Percentiles rank a stretch among this genome's conserved stretches.
phyloP scores from a whole-genome alignment of 2,888 invertebrate genomes.

The Hetaerina titia region DNA sequence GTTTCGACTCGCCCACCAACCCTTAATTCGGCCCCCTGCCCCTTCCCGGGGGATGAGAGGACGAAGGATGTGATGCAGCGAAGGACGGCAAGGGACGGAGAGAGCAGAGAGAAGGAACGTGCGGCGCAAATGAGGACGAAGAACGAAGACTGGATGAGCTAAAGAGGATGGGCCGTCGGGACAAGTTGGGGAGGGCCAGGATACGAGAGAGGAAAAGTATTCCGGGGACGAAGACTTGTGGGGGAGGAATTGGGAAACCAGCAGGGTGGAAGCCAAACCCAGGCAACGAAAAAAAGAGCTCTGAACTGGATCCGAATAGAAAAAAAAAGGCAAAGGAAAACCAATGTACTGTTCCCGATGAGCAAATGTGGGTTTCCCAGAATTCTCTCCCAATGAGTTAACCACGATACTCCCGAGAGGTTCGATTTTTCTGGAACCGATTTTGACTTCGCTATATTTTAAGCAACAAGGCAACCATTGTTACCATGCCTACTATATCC shows the following conservation, averaged over 20 bases:
- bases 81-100: too few species aligned
- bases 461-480: neutral
- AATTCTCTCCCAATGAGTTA: neutral
- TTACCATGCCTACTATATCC: neutral
- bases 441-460: neutral
- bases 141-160: neutral
- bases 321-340: neutral
- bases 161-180: neutral
- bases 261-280: slow-evolving; percentile 37
- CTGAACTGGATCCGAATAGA: neutral
- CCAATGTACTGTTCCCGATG: slow-evolving; percentile 23
- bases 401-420: neutral
- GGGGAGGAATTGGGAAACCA: slow-evolving; percentile 34
- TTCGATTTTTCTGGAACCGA: neutral
- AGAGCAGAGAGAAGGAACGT: neutral
- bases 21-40: neutral
- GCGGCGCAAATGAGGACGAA: neutral
- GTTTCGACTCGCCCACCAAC: neutral
- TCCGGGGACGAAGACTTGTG: neutral
- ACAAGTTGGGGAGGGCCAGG: neutral
- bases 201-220: neutral
- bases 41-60: neutral
- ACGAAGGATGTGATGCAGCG: too few species aligned
- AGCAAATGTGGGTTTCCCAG: neutral
- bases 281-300: neutral